Evolutionary conservation across 2,888 invertebrate genomes (phyloP).

Genomic region (Callyntrura sp.): DNA sequence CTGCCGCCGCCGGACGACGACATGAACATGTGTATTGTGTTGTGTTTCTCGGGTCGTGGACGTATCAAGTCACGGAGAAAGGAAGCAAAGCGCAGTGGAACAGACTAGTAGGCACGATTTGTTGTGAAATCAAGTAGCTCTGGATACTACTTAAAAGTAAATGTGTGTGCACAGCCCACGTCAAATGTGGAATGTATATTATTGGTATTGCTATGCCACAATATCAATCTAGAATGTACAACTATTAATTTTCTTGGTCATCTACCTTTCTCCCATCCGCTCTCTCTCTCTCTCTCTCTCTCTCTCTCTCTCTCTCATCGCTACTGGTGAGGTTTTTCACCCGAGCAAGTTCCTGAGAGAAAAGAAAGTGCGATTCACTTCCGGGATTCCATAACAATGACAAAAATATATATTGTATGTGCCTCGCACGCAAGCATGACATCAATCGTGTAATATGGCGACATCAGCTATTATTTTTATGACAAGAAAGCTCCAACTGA

Average conservation of each 20-base stretch:
- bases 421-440: neutral
- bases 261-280: conserved; percentile 48
- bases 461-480: conserved; percentile 1
- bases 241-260: conserved; percentile 53
- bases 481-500: conserved; percentile 4
- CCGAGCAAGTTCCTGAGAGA: conserved; percentile 1
- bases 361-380: conserved; percentile 50
- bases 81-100: neutral
- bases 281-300: no score
- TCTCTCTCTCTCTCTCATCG: no score
- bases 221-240: neutral
- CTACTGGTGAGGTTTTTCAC: conserved; percentile 59
- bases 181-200: neutral
- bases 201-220: neutral
- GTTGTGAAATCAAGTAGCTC: conserved; percentile 51
- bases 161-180: no score
- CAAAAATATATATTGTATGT: conserved; percentile 26
- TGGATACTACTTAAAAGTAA: conserved; percentile 24
- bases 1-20: no score
- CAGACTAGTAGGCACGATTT: neutral
- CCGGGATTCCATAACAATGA: conserved; percentile 58
- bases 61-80: neutral
- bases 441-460: neutral
- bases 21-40: neutral
- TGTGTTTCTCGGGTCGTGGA: neutral